These are phyloP conservation scores for Hemicrepidius hirtus DNA, from an alignment of 2,888 invertebrate genomes.

Conservation along the genomic window DNA sequence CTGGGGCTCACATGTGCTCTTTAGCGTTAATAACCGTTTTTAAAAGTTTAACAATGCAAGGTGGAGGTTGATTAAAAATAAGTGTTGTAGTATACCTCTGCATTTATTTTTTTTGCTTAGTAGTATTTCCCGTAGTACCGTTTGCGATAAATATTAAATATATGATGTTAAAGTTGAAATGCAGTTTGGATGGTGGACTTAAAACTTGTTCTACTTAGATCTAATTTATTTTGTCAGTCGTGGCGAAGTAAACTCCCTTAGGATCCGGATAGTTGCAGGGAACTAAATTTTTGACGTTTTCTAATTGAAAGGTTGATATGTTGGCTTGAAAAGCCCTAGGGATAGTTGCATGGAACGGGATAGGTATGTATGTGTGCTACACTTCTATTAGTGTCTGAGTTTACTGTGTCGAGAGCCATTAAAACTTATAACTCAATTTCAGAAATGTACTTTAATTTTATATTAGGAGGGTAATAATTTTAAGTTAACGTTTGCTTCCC, in stretches of 20 bases:
- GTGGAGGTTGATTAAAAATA: background rate
- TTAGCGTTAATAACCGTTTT: no score
- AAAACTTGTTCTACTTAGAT: background rate
- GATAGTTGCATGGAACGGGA: conserved; percentile 4
- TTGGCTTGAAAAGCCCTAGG: conserved; percentile 32
- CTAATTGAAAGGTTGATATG: conserved; percentile 42
- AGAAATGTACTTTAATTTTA: conserved; percentile 11
- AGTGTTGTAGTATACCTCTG: no score
- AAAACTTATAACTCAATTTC: conserved; percentile 26
- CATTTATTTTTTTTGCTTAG: no score
- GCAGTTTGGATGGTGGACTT: background rate
- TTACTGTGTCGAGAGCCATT: conserved; percentile 14
- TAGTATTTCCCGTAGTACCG: no score
- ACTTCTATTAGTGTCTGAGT: conserved; percentile 17
- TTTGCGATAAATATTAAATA: no score
- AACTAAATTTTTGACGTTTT: conserved; percentile 44
- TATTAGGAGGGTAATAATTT: conserved; percentile 4
- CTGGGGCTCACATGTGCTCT: no score
- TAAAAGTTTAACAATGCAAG: no score
- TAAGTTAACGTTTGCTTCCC: background rate
- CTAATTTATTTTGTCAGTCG: conserved; percentile 8
- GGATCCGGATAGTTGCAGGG: conserved; percentile 26
- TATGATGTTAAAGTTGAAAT: no score
- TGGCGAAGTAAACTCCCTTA: background rate
- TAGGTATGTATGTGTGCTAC: background rate